Percentiles rank a stretch among this genome's conserved stretches.
phyloP scores from a whole-genome alignment of 2,797 vertebrate genomes.

The Neopelma chrysocephalum region DNA sequence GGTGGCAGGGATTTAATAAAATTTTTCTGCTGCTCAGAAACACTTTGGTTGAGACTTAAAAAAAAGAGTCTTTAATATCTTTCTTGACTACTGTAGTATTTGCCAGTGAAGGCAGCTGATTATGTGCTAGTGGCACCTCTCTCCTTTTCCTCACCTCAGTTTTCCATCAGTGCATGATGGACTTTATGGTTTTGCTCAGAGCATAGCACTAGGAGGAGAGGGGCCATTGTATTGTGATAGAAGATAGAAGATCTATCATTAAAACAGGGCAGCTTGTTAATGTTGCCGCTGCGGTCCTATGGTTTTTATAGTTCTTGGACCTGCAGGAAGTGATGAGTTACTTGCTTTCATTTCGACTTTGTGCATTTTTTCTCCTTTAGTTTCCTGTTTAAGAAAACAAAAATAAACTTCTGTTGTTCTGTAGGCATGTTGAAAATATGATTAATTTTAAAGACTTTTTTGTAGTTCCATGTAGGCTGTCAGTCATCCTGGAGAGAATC shows the following conservation, averaged over 20 bases:
- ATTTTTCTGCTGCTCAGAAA: not conserved
- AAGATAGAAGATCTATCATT: not conserved
- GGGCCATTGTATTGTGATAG: not conserved
- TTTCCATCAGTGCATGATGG: not conserved
- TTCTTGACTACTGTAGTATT: not conserved
- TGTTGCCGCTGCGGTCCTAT: not conserved
- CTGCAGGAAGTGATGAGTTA: not conserved
- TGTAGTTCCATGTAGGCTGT: not conserved
- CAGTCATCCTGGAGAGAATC: not conserved
- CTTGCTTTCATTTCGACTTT: not conserved
- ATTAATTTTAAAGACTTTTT: not conserved
- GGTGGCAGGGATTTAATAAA: not conserved
- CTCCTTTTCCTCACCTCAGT: not conserved
- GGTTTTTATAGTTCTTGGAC: not conserved
- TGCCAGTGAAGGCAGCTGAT: not conserved
- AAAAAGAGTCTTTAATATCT: not conserved
- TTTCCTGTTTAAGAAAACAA: not conserved
- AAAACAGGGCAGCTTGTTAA: not conserved
- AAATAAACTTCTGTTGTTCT: not conserved
- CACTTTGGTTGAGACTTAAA: not conserved
- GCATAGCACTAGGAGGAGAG: not conserved
- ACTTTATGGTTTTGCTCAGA: not conserved
- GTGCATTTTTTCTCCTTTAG: rapidly evolving
- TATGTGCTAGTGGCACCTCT: not conserved
- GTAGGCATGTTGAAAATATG: not conserved